phyloP scores from a whole-genome alignment of 2,797 vertebrate species.

The Pantherophis alleghaniensis region DNA sequence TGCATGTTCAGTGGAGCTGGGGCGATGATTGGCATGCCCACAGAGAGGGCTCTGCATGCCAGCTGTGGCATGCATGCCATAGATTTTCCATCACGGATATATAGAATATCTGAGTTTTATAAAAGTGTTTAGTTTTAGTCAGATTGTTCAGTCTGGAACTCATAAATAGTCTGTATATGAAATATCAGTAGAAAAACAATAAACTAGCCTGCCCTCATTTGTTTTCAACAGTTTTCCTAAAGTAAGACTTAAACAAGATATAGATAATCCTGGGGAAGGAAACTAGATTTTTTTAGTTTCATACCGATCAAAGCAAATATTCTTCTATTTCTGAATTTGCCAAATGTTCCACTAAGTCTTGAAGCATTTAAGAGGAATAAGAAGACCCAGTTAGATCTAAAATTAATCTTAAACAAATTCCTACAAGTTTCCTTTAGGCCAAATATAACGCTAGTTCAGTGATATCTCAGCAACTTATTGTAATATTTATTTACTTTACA shows the following conservation, averaged over 20 bases:
- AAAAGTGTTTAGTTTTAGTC: too few relatives aligned
- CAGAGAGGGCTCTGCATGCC: too few relatives aligned
- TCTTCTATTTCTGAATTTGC: conserved; percentile 11
- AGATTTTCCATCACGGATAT: too few relatives aligned
- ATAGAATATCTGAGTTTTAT: conserved; percentile 10
- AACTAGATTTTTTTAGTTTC: conserved; percentile 9
- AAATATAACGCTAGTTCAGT: conserved; percentile 12
- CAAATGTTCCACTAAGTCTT: conserved; percentile 16
- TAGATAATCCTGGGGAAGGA: neutral
- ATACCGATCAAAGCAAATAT: conserved; percentile 25
- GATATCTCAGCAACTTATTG: neutral
- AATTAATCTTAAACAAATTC: conserved; percentile 38
- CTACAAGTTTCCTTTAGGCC: conserved; percentile 8
- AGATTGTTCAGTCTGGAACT: neutral
- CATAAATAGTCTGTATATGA: conserved; percentile 30
- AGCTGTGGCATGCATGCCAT: too few relatives aligned
- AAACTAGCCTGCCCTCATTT: conserved; percentile 1
- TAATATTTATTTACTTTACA: conserved; percentile 21
- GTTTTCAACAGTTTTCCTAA: conserved; percentile 24
- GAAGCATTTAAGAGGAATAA: conserved; percentile 13
- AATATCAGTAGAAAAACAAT: conserved; percentile 25
- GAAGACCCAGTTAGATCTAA: conserved; percentile 32
- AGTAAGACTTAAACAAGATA: neutral
- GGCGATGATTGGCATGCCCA: too few relatives aligned
- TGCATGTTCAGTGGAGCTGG: too few relatives aligned